Base-by-base conservation (phyloP, 2,888 invertebrate genomes). In the Anthrax anthrax region DNA sequence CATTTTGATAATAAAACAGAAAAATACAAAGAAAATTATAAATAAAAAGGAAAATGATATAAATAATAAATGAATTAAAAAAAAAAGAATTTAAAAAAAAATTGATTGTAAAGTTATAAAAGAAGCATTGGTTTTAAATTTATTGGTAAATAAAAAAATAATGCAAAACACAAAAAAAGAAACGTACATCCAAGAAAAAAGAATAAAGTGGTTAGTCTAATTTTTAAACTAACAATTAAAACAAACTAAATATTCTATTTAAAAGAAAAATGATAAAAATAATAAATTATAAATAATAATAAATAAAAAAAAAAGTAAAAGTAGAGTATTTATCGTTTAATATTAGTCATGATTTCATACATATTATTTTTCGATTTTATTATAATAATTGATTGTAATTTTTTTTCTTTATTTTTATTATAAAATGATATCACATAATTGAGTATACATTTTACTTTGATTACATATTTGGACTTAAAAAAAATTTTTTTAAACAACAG, bases 271-370 rank as follows among this genome's bases (percentile, higher is more conserved):
- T 23, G 8, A 23, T 23, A 23, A 23, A 23, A 23, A 23, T 8
- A 23, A n/a, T n/a, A n/a, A n/a, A n/a, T 23, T 23, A 23, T 6
- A 23, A 23, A 23, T 23, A 23, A 23, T 23, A 23, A 23, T 6
- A 23, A 8, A 23, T 6, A 23, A 23, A 23, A 6, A 23, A 23
- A 23, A 23, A 23, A 23, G 23, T 6, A 23, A 40, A 40, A 45
- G 40, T 41, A 45, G 40, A 37, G 19, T 45, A 45, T 45, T 45
- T 45, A 45, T 45, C 45, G 13, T 45, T 40, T 36, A 36, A 39
- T 23, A 23, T 36, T 45, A 45, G 45, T 45, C 40, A 45, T 19
- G 37, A 36, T 45, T 45, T 45, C 40, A 37, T 45, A 45, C 29
- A 32, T 34, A 41, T 17, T 17, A 41, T 41, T 27, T 19, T 29